Evolutionary conservation across 2,797 vertebrate species (phyloP).

Genomic region (Hylomyscus alleni): DNA sequence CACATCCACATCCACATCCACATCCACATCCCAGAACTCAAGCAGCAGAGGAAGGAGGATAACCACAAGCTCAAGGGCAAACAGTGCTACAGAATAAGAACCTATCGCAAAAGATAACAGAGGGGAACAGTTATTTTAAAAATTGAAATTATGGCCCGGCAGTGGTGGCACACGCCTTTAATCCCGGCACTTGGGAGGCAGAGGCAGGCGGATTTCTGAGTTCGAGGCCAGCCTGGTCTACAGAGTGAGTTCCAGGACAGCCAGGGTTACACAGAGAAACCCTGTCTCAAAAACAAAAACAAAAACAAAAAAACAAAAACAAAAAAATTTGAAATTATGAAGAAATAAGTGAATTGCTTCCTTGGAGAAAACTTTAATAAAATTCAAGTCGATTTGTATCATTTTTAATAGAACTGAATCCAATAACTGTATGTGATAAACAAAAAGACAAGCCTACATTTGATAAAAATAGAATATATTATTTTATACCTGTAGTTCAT

Average conservation of each 20-base stretch:
- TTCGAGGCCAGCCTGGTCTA: no score
- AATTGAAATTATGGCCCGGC: slow-evolving; percentile 8
- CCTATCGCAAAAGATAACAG: background rate
- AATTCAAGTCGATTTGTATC: slow-evolving; percentile 32
- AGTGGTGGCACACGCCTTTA: no score
- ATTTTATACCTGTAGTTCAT: slow-evolving; percentile 61
- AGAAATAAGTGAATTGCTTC: slow-evolving; percentile 38
- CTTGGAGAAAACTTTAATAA: slow-evolving; percentile 40
- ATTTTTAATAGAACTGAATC: slow-evolving; percentile 51
- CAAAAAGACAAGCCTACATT: slow-evolving; percentile 46
- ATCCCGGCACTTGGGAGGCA: no score
- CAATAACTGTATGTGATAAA: slow-evolving; percentile 51
- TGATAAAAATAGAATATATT: background rate
- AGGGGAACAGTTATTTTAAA: background rate
- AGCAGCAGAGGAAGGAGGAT: background rate
- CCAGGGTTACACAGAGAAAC: no score
- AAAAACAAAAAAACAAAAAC: no score
- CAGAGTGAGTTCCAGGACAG: no score
- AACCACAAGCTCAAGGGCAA: background rate
- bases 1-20: no score
- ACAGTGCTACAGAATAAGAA: background rate
- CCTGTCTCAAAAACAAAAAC: no score
- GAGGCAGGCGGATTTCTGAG: no score
- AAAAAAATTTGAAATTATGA: slow-evolving; percentile 33
- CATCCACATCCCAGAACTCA: background rate